Evolutionary conservation across 2,797 vertebrate species (phyloP).

Genomic region (Tenualosa ilisha): DNA sequence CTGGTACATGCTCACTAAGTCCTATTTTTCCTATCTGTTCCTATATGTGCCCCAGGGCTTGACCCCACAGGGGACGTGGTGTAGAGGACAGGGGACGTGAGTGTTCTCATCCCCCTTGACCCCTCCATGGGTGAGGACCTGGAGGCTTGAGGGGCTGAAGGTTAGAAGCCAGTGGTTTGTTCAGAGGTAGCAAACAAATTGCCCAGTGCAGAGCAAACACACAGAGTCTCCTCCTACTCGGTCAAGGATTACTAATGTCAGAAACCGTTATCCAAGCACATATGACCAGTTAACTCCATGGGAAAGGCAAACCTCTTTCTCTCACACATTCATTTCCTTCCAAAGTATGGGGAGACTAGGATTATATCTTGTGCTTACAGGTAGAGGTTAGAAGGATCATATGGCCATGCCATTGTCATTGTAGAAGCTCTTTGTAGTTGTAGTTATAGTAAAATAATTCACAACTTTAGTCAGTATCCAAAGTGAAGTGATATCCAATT

Average conservation of each 20-base stretch:
- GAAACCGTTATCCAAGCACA: neutral
- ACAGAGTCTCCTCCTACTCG: slow-evolving; percentile 9
- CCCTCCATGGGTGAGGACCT: neutral
- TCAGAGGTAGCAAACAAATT: slow-evolving; percentile 38
- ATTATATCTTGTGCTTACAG: neutral
- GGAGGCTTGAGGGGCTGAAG: slow-evolving; percentile 29
- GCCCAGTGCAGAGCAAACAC: slow-evolving; percentile 36
- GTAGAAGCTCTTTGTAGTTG: neutral
- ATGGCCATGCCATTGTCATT: neutral
- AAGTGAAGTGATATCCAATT: neutral
- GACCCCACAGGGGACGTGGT: neutral
- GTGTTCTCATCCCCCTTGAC: neutral
- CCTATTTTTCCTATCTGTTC: neutral
- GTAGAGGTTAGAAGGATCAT: neutral
- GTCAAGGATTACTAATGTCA: slow-evolving; percentile 23
- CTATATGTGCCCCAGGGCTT: neutral
- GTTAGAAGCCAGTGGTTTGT: slow-evolving; percentile 33
- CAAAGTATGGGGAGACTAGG: neutral
- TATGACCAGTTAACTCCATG: neutral
- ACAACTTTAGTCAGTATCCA: neutral
- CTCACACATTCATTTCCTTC: neutral
- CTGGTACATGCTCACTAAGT: neutral
- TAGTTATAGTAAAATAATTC: neutral
- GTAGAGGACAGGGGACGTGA: neutral
- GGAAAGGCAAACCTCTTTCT: neutral